Base-by-base conservation (phyloP, 2,113 vertebrate species). In the Phalacrocorax carbo region DNA sequence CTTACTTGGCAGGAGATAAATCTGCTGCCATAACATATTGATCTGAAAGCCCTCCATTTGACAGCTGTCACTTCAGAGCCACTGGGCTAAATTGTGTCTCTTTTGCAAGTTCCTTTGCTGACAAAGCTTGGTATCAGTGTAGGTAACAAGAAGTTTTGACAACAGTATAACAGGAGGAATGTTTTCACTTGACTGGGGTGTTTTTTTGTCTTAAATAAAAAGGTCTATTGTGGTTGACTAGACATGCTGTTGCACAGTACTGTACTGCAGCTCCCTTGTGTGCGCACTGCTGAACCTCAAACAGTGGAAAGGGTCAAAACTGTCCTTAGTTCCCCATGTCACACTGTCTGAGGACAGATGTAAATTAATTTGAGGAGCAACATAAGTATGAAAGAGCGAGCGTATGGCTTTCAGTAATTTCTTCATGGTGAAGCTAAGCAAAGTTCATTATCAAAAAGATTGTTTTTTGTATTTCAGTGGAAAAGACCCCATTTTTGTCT, bases 261-360 rank as follows among this genome's bases (percentile, higher is more conserved):
- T n/a, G 0, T 3, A 3, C 19, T 69, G 76, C 46, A 36, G 29
- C 69, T 85, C 51, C 73, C 55, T 30, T 79, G 32, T 44, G 38
- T 1, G 3, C 2, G 7, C 25, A 5, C 40, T 36, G 2, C 62
- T 0, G 0, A 80, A 15, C 61, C 44, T 32, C 32, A 42, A 17
- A 11, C 15, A 55, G 26, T 1, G 55, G 10, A 42, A 79, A 60
- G 71, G 61, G 54, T 78, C 57, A 84, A 36, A 71, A 8, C 16
- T 68, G 36, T 12, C 57, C 71, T n/a, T 48, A 15, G 19, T 21
- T 85, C 12, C 42, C 55, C 18, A 1, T 20, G 49, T 40, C 54
- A 55, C 18, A 9, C 46, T 65, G 49, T 10, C 54, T 73, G 68
- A 80, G 42, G 40, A 27, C 25, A 78, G 20, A 38, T 16, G 21